Percentiles rank a stretch among this genome's conserved stretches.
phyloP scores from a whole-genome alignment of 2,797 vertebrate species.

The Acanthurus lineatus region DNA sequence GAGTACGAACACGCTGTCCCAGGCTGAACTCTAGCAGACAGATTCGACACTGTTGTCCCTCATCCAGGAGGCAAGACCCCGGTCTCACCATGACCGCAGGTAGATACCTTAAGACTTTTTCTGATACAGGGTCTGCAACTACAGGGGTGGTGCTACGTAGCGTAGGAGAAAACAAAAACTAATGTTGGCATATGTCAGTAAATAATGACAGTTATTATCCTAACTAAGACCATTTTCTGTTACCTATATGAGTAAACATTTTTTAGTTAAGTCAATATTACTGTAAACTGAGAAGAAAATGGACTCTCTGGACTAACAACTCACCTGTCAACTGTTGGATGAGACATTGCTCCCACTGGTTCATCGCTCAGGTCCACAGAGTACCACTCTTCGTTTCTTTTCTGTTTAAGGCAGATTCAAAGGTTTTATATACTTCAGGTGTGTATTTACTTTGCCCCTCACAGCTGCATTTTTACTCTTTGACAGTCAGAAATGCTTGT shows the following conservation, averaged over 20 bases:
- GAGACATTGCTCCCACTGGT: constrained; percentile 7
- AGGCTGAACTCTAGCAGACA: constrained; percentile 83
- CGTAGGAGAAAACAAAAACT: not conserved
- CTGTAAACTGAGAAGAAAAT: not conserved
- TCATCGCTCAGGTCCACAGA: constrained; percentile 16
- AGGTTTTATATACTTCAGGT: not conserved
- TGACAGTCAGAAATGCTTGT: not conserved
- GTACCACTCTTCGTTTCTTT: constrained; percentile 83
- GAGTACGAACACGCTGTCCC: constrained; percentile 74
- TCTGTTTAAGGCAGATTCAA: constrained; percentile 67
- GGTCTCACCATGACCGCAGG: constrained; percentile 68
- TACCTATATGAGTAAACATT: not conserved
- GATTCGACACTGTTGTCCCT: constrained; percentile 83
- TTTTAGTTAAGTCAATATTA: not conserved
- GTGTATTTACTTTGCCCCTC: not conserved
- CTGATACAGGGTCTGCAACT: constrained; percentile 57
- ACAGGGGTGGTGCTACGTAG: constrained; percentile 5
- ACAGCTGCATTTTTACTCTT: not conserved
- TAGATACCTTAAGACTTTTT: constrained; percentile 67
- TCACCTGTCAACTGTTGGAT: constrained; percentile 34
- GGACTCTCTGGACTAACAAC: not conserved
- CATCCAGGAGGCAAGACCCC: constrained; percentile 79
- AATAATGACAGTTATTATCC: not conserved
- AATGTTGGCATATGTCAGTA: no score
- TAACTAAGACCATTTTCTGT: not conserved